A percentile compares a stretch with the other conserved stretches of the same genome.
Conservation (phyloP, 2,113 vertebrate genomes). For the Chloebia gouldiae region DNA sequence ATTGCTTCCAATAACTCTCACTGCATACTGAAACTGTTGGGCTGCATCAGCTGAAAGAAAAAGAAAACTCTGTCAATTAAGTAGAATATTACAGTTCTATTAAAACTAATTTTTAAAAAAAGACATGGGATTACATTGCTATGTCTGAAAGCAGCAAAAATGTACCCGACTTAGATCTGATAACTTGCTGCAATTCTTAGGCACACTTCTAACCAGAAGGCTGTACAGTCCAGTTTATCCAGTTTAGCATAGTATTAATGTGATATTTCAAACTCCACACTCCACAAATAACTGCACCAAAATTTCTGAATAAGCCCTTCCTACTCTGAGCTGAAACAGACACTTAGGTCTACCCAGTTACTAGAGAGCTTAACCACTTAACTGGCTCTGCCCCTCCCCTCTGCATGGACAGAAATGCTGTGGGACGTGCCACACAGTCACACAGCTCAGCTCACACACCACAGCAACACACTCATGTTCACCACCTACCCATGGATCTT, state of each 20-base stretch:
- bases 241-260: neutral
- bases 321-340: neutral
- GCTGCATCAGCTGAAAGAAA: slow-evolving; percentile 88
- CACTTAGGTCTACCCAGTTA: neutral
- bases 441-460: neutral
- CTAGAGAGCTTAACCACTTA: neutral
- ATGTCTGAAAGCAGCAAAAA: neutral
- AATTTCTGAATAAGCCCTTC: neutral
- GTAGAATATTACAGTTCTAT: neutral
- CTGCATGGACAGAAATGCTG: neutral
- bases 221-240: neutral
- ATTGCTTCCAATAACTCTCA: slow-evolving; percentile 98
- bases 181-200: neutral
- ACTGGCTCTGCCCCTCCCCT: neutral
- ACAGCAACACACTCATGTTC: rapidly evolving
- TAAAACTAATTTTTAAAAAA: neutral
- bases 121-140: neutral
- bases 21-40: slow-evolving; percentile 97
- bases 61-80: neutral
- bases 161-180: neutral
- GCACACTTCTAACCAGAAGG: neutral
- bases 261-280: neutral
- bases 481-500: neutral
- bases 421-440: neutral
- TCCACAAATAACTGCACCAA: neutral